A percentile compares a stretch with the other conserved stretches of the same genome.
Evolutionary conservation across 2,888 invertebrate genomes (phyloP).

Genomic region (Orchesellides sinensis): DNA sequence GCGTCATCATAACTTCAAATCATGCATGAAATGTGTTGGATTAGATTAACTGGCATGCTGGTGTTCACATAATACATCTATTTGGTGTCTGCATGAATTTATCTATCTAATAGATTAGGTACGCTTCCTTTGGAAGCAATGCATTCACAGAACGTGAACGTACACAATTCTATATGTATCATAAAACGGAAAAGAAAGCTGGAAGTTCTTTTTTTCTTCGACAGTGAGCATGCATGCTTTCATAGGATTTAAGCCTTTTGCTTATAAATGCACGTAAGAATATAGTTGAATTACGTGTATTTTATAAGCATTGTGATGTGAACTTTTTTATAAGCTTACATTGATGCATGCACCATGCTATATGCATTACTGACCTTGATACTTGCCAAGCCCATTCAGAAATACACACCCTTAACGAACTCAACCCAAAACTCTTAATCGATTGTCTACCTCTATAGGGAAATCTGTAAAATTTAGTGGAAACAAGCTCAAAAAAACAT

Average conservation of each 20-base stretch:
- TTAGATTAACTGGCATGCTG: not conserved
- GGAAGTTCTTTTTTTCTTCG: not conserved
- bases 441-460: constrained; percentile 23
- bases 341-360: not conserved
- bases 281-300: no score
- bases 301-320: no score
- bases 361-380: constrained; percentile 21
- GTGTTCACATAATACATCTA: not conserved
- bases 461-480: constrained; percentile 19
- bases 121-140: no score
- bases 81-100: no score
- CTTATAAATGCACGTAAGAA: no score
- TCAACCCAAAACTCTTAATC: constrained; percentile 23
- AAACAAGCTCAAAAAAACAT: not conserved
- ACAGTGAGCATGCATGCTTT: not conserved
- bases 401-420: not conserved
- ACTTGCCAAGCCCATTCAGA: constrained; percentile 15
- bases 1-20: no score
- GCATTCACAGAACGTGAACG: no score
- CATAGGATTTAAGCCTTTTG: not conserved
- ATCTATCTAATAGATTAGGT: no score
- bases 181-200: constrained; percentile 3
- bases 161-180: constrained; percentile 1
- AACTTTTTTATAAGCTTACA: no score
- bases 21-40: not conserved